Conservation (phyloP, 2,888 invertebrate genomes). For the Abrostola triplasia region DNA sequence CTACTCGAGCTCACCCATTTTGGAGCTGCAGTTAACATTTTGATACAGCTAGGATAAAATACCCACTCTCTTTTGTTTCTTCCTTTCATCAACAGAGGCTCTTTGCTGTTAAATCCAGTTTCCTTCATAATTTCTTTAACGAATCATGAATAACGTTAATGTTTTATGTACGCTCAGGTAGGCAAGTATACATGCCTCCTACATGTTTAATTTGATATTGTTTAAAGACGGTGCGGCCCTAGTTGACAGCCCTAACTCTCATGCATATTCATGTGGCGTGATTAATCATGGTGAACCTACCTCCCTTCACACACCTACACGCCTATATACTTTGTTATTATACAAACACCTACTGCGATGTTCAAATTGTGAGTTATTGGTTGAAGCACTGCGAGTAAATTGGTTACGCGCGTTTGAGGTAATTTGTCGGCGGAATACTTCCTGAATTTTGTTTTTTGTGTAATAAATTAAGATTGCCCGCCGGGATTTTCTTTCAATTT, state of each 20-base stretch:
- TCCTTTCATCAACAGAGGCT: neutral
- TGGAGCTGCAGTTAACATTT: neutral
- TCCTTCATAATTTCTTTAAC: conserved; percentile 23
- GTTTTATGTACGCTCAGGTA: conserved; percentile 54
- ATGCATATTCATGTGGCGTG: conserved; percentile 86
- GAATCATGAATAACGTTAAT: conserved; percentile 46
- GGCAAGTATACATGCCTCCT: conserved; percentile 54
- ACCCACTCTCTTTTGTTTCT: neutral
- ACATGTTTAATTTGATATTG: conserved; percentile 84
- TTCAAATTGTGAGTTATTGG: conserved; percentile 69
- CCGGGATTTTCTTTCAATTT: conserved; percentile 37
- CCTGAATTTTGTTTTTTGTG: conserved; percentile 38
- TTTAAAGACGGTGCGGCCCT: conserved; percentile 75
- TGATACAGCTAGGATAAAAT: neutral
- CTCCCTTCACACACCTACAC: conserved; percentile 63
- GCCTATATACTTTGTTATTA: conserved; percentile 61
- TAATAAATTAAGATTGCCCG: conserved; percentile 35
- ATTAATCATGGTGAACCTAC: conserved; percentile 79
- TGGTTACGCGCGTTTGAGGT: conserved; percentile 68
- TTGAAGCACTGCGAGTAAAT: conserved; percentile 66
- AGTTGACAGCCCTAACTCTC: conserved; percentile 80
- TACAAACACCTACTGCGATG: conserved; percentile 63
- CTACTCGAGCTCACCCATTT: no score
- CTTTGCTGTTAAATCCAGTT: conserved; percentile 15
- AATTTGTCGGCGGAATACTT: conserved; percentile 61